Base-by-base conservation (phyloP, 1,140 invertebrate genomes). In the Ruditapes philippinarum region DNA sequence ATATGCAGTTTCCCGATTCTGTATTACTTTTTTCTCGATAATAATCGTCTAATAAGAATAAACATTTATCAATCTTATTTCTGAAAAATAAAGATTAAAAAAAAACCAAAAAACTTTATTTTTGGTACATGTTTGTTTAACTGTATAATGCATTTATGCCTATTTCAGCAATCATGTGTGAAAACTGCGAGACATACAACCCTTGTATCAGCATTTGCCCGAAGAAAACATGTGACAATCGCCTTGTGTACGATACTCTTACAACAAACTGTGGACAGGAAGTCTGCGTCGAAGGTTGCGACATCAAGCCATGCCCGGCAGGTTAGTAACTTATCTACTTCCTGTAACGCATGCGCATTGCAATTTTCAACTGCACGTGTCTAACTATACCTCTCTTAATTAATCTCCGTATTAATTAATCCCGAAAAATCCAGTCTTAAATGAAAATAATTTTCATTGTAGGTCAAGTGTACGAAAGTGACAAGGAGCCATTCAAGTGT, bases 141-240 rank as follows among this genome's bases (percentile, higher is more conserved):
- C n/a, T n/a, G n/a, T n/a, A n/a, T n/a, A n/a, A n/a, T n/a, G n/a
- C n/a, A n/a, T n/a, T n/a, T n/a, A n/a, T 45, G 5, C 36, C 5
- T 70, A 92, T 87, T 91, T 78, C 95, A 98, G 98, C 98, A 0
- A 97, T 99, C 95, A 98, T 99, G 95, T 99, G 98, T 94, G 98
- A 98, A 94, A 97, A 97, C 90, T 98, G 98, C 92, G 97, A 97
- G 1, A 97, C 96, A 12, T 99, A 98, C 95, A 97, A 97, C 76
- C 97, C 98, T 3, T 98, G 98, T 92, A 96, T 98, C 7, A 97
- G 97, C 0, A 97, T 98, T 0, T 99, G 98, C 94, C 98, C 98
- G 0, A 96, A 96, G 1, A 93, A 98, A 94, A 98, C 98, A 0
- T 99, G 98, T 93, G 97, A 98, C 86, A 98, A 98, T 93, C 96